phyloP scores from a whole-genome alignment of 2,797 vertebrate genomes.

The Malacoraja senta region DNA sequence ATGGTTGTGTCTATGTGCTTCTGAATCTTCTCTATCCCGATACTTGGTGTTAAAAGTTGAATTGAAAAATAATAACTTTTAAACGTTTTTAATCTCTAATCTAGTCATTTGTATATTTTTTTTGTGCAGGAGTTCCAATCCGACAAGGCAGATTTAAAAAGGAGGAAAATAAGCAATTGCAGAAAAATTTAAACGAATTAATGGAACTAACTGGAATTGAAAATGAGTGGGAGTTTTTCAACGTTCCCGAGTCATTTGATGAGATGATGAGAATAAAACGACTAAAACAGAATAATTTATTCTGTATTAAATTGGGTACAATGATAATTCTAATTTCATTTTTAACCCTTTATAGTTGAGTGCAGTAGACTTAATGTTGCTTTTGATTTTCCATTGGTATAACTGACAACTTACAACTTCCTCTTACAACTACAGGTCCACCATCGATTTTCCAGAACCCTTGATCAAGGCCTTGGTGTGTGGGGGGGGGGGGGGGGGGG shows the following conservation, averaged over 20 bases:
- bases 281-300: constrained; percentile 20
- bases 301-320: constrained; percentile 20
- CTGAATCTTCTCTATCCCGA: not conserved
- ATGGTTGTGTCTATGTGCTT: not conserved
- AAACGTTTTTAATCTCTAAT: not conserved
- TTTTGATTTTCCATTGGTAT: not conserved
- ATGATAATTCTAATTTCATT: not conserved
- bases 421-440: not conserved
- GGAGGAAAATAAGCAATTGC: constrained; percentile 57
- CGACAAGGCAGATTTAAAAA: constrained; percentile 58
- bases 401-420: not conserved
- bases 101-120: not conserved
- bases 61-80: not conserved
- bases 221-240: constrained; percentile 56
- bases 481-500: too few relatives aligned
- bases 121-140: constrained; percentile 52
- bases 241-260: constrained; percentile 41
- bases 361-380: not conserved
- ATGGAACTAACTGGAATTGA: constrained; percentile 53
- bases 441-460: too few relatives aligned
- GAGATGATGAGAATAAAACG: not conserved
- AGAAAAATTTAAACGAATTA: constrained; percentile 55
- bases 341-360: not conserved
- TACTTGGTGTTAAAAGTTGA: not conserved
- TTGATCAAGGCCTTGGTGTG: too few relatives aligned